phyloP scores from a whole-genome alignment of 2,888 invertebrate species.

The Bombylius discolor region DNA sequence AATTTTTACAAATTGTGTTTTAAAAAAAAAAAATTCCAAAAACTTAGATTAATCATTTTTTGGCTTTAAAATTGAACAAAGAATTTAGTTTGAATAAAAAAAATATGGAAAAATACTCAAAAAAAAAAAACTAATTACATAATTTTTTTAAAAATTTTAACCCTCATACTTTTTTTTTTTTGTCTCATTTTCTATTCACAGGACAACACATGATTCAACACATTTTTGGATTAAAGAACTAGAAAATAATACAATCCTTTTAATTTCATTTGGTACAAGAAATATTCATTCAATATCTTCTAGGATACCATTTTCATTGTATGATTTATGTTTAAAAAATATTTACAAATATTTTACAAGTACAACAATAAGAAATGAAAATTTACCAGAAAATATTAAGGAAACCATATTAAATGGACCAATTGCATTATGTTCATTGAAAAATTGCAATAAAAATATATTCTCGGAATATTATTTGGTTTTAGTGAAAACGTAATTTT shows the following conservation, averaged over 20 bases:
- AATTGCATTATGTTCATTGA: slow-evolving; percentile 28
- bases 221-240: neutral
- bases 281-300: neutral
- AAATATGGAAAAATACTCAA: too few species aligned
- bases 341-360: neutral
- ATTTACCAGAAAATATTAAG: neutral
- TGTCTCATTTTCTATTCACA: neutral
- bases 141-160: too few species aligned
- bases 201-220: neutral
- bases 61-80: too few species aligned
- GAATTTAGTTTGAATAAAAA: too few species aligned
- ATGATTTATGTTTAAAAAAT: neutral
- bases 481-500: slow-evolving; percentile 29
- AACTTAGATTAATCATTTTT: too few species aligned
- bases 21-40: too few species aligned
- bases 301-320: neutral
- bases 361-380: neutral
- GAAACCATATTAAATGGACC: slow-evolving; percentile 11
- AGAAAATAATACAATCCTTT: neutral
- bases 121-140: too few species aligned
- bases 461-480: slow-evolving; percentile 33
- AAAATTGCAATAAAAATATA: slow-evolving; percentile 26
- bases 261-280: neutral
- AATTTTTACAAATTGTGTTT: too few species aligned
- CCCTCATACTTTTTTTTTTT: too few species aligned